phyloP scores from a whole-genome alignment of 2,797 vertebrate species.

The Eulemur rubriventer region DNA sequence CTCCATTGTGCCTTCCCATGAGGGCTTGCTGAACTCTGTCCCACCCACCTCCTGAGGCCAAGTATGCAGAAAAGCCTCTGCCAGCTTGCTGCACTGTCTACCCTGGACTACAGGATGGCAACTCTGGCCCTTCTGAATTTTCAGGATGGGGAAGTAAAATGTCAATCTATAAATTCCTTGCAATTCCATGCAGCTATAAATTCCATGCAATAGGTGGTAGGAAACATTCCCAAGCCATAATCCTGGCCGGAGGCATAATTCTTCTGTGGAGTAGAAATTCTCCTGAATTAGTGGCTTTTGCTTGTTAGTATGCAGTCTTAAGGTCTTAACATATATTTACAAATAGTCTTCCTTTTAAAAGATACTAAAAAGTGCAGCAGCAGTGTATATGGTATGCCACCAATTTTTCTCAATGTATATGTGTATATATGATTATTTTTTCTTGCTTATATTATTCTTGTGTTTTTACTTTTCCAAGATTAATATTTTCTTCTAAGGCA shows the following conservation, averaged over 20 bases:
- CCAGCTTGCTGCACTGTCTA: background rate
- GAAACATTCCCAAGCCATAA: background rate
- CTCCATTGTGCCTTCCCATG: background rate
- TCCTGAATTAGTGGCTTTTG: background rate
- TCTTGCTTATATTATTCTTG: background rate
- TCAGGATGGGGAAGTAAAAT: background rate
- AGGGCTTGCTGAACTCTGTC: fast-evolving
- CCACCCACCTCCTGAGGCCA: fast-evolving
- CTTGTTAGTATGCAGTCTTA: background rate
- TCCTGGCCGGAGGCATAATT: background rate
- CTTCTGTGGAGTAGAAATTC: background rate
- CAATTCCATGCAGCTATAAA: background rate
- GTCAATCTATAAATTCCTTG: background rate
- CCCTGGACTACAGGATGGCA: fast-evolving
- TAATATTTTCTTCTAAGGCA: background rate
- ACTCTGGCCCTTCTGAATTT: background rate
- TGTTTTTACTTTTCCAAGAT: background rate
- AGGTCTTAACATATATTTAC: background rate
- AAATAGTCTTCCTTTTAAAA: background rate
- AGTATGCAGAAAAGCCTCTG: background rate
- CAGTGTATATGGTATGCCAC: background rate
- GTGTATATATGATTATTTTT: background rate
- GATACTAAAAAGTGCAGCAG: background rate
- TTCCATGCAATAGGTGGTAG: background rate
- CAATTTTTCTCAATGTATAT: background rate